phyloP scores from a whole-genome alignment of 1,140 invertebrate species.

The Elymnias hypermnestra region DNA sequence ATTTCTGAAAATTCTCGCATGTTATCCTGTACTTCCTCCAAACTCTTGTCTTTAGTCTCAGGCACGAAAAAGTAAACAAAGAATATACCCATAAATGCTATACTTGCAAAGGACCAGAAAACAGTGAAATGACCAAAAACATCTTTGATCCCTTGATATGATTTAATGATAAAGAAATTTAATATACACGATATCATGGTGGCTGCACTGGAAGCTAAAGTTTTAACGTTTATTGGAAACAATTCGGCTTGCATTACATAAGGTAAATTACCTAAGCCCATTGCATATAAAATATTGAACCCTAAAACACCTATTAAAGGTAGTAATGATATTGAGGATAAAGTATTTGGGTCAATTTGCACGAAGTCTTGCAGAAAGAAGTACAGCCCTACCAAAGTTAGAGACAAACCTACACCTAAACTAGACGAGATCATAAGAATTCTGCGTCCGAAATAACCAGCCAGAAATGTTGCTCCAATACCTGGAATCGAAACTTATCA shows the following conservation, averaged over 20 bases:
- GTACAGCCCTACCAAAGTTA: conserved; percentile 76
- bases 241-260: conserved; percentile 80
- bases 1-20: conserved; percentile 34
- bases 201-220: conserved; percentile 68
- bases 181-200: conserved; percentile 55
- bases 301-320: conserved; percentile 77
- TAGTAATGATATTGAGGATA: conserved; percentile 63
- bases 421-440: conserved; percentile 81
- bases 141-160: conserved; percentile 76
- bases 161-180: conserved; percentile 77
- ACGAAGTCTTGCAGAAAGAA: conserved; percentile 66
- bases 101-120: conserved; percentile 76
- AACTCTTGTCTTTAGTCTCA: conserved; percentile 83
- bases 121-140: conserved; percentile 74
- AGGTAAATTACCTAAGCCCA: conserved; percentile 78
- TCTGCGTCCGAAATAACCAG: conserved; percentile 85
- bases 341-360: conserved; percentile 37
- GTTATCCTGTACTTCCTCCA: conserved; percentile 81
- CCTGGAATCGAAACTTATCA: conserved; percentile 60
- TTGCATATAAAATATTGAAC: conserved; percentile 77
- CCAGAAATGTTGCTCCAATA: conserved; percentile 79
- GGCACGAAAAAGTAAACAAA: conserved; percentile 81
- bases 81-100: conserved; percentile 74
- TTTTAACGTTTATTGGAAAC: conserved; percentile 80
- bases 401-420: conserved; percentile 69